Conservation (phyloP, 1,140 invertebrate genomes). For the Temnothorax longispinosus region DNA sequence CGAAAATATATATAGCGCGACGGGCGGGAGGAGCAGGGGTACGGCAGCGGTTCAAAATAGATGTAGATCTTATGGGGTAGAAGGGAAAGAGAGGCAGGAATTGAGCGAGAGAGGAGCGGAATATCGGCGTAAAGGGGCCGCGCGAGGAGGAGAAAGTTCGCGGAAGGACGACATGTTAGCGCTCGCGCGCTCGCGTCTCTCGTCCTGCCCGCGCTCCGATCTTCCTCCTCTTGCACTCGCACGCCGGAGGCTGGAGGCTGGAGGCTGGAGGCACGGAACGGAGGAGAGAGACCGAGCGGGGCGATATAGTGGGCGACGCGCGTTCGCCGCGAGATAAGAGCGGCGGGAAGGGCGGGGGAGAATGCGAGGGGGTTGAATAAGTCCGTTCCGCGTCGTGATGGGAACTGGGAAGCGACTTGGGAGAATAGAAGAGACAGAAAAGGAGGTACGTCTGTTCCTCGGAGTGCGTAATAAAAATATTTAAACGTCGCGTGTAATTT, state of each 20-base stretch:
- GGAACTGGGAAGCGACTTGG: background rate
- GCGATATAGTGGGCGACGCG: constrained; percentile 2
- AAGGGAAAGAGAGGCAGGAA: constrained; percentile 33
- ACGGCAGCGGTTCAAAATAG: background rate
- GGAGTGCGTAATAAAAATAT: background rate
- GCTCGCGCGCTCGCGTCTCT: background rate
- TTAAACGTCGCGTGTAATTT: background rate
- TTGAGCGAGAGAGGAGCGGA: constrained; percentile 11
- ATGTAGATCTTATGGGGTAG: constrained; percentile 26
- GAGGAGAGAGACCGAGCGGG: background rate
- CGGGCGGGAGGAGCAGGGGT: background rate
- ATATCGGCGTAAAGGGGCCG: constrained; percentile 7
- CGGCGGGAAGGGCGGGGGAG: background rate
- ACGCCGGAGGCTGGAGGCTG: background rate
- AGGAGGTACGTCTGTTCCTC: background rate
- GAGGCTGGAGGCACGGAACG: background rate
- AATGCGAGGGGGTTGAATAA: constrained; percentile 41
- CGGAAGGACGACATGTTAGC: constrained; percentile 21
- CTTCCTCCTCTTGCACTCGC: constrained; percentile 11
- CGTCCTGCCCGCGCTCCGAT: constrained; percentile 16
- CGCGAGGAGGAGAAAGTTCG: constrained; percentile 29
- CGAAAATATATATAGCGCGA: constrained; percentile 48
- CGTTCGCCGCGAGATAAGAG: constrained; percentile 23
- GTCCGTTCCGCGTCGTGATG: background rate
- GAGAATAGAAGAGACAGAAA: background rate